phyloP scores from a whole-genome alignment of 2,888 invertebrate species.

The Gasteruption jaculator region DNA sequence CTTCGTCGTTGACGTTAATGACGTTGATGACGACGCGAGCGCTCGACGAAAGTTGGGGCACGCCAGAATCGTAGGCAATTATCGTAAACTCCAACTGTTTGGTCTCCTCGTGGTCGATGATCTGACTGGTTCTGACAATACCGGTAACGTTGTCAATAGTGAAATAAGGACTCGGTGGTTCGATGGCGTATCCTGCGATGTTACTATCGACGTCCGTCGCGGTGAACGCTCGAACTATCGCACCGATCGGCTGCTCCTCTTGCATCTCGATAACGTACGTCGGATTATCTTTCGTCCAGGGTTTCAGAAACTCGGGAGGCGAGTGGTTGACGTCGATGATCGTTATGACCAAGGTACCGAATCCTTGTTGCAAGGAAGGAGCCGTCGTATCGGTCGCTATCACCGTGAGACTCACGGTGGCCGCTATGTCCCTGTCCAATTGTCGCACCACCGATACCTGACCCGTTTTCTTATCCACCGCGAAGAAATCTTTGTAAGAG shows the following conservation, averaged over 20 bases:
- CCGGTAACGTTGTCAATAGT: conserved; percentile 78
- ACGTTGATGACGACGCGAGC: conserved; percentile 75
- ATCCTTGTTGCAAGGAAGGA: conserved; percentile 68
- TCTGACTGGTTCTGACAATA: conserved; percentile 69
- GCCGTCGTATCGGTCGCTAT: conserved; percentile 80
- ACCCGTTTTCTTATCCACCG: conserved; percentile 60
- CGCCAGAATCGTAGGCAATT: conserved; percentile 80
- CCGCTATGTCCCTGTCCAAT: conserved; percentile 66
- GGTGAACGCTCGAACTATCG: conserved; percentile 70
- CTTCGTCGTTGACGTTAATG: conserved; percentile 83
- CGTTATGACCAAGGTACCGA: conserved; percentile 66
- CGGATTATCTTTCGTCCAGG: conserved; percentile 67
- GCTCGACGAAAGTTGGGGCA: conserved; percentile 75
- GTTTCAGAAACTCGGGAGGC: conserved; percentile 62
- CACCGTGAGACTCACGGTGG: conserved; percentile 74
- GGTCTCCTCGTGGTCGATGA: conserved; percentile 80
- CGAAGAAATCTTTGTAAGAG: conserved; percentile 68
- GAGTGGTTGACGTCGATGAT: conserved; percentile 60
- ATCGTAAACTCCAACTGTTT: conserved; percentile 75
- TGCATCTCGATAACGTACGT: conserved; percentile 64
- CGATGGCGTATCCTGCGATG: conserved; percentile 69
- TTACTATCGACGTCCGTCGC: conserved; percentile 82
- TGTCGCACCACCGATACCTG: conserved; percentile 62
- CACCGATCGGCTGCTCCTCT: conserved; percentile 80
- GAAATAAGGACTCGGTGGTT: conserved; percentile 72